Conservation (phyloP, 35 echinoderm and acorn worm species). For the Heliocidaris erythrogramma region DNA sequence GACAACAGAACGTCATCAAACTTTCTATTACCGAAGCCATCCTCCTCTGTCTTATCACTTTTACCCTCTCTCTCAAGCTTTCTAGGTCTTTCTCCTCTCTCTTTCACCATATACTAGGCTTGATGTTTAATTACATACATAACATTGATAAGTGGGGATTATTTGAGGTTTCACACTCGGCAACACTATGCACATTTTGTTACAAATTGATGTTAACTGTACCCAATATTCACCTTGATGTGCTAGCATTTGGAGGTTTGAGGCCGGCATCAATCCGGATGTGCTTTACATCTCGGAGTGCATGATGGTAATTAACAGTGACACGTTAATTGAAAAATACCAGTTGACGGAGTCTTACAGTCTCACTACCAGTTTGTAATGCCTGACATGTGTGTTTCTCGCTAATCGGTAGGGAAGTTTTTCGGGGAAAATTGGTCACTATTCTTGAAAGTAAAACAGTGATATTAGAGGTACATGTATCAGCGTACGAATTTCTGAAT, state of each 20-base stretch:
- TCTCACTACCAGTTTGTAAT: background rate
- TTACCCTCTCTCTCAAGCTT: background rate
- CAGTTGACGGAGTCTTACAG: background rate
- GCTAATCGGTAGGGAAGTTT: background rate
- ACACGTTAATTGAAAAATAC: slow-evolving; percentile 13
- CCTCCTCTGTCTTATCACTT: background rate
- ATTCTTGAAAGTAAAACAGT: background rate
- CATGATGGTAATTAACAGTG: slow-evolving; percentile 3
- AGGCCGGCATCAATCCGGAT: background rate
- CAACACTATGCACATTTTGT: no score
- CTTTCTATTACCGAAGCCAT: background rate
- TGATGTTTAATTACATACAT: background rate
- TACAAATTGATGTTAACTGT: background rate
- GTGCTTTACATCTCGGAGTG: background rate
- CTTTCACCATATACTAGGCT: background rate
- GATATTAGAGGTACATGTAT: no score
- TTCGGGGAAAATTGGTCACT: background rate
- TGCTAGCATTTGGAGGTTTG: background rate
- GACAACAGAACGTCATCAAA: background rate
- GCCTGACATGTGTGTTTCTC: background rate
- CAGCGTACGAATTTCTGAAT: no score
- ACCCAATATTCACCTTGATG: background rate
- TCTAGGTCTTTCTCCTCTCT: background rate
- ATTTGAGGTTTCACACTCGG: background rate
- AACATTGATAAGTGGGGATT: no score